These are phyloP conservation scores for Pocillopora damicornis DNA, from an alignment of 64 coral and sea anemone species.

Conservation along the genomic window DNA sequence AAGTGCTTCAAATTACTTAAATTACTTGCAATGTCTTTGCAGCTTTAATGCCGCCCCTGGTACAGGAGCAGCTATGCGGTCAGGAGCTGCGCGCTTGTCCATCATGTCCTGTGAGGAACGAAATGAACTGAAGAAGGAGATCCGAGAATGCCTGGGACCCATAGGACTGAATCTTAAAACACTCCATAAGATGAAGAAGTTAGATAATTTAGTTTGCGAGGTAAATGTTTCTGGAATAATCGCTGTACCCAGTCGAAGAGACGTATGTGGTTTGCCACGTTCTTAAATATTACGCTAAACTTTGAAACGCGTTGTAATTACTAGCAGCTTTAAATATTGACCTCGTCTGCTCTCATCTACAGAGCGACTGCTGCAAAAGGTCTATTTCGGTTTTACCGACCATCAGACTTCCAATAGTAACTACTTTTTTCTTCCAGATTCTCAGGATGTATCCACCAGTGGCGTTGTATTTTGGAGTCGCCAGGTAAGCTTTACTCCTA, in stretches of 20 bases:
- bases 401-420: no score
- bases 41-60: slow-evolving; percentile 87
- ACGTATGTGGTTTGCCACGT: neutral
- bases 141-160: slow-evolving; percentile 63
- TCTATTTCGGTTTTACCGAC: no score
- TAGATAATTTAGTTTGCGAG: slow-evolving; percentile 79
- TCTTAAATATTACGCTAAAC: no score
- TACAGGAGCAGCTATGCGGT: slow-evolving; percentile 89
- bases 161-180: slow-evolving; percentile 81
- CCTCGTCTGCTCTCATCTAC: no score
- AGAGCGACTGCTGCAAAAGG: no score
- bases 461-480: slow-evolving; percentile 77
- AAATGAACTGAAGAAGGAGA: slow-evolving; percentile 64
- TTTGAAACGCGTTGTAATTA: no score
- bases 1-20: neutral
- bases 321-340: no score
- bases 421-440: slow-evolving; percentile 18
- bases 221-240: neutral
- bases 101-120: slow-evolving; percentile 58
- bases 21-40: neutral
- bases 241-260: neutral
- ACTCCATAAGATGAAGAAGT: slow-evolving; percentile 89
- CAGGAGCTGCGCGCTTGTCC: slow-evolving; percentile 79
- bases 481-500: slow-evolving; percentile 43
- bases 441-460: slow-evolving; percentile 84